Conservation (phyloP, 1,140 invertebrate species). For the Eurosta solidaginis region DNA sequence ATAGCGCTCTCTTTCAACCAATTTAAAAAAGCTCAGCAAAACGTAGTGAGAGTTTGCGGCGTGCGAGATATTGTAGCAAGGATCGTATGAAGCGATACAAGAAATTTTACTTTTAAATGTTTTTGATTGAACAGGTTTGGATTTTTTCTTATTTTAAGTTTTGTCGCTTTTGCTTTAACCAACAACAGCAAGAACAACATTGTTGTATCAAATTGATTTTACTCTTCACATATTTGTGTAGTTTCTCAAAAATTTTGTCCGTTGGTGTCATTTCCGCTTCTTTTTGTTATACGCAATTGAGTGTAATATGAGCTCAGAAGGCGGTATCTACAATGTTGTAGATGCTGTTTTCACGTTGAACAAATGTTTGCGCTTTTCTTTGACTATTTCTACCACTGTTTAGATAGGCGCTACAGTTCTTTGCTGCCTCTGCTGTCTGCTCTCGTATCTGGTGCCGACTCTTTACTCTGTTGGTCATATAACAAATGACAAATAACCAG, state of each 20-base stretch:
- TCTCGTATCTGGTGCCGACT: not conserved
- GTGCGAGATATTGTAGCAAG: not conserved
- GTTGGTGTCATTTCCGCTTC: constrained; percentile 11
- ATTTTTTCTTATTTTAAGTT: constrained; percentile 21
- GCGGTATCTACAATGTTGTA: not conserved
- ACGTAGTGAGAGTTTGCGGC: not conserved
- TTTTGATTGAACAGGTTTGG: constrained; percentile 24
- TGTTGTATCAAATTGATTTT: not conserved
- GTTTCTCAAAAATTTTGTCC: not conserved
- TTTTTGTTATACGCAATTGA: not conserved
- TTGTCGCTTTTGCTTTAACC: not conserved
- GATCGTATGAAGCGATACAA: not conserved
- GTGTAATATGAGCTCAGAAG: constrained; percentile 33
- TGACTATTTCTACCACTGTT: not conserved
- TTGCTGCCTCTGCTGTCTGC: not conserved
- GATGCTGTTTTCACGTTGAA: not conserved
- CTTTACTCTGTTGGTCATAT: not conserved
- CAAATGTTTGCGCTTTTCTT: constrained; percentile 24
- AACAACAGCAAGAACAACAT: not conserved
- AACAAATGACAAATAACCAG: constrained; percentile 58
- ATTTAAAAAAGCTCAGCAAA: not conserved
- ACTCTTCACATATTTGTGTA: not conserved
- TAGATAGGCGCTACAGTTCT: not conserved
- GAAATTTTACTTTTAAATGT: not conserved
- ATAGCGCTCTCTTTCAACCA: not conserved